Evolutionary conservation across 2,888 invertebrate species (phyloP).

Genomic region (Drosophila suboccidentalis): DNA sequence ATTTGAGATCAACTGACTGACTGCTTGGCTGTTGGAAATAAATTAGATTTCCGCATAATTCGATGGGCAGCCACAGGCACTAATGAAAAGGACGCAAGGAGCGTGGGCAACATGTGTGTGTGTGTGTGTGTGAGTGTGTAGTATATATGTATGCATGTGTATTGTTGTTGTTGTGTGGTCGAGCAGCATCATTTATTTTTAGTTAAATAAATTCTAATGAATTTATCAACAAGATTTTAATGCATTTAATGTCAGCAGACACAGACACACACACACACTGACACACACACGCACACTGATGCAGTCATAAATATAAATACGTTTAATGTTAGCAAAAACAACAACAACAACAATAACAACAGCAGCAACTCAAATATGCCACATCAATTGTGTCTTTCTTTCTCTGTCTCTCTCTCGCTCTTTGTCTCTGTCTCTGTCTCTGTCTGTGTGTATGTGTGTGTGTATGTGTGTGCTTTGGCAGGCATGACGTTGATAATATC

Average conservation of each 20-base stretch:
- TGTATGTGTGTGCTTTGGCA: constrained; percentile 39
- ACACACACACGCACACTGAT: constrained; percentile 9
- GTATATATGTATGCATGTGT: background rate
- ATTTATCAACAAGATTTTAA: constrained; percentile 68
- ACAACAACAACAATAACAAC: constrained; percentile 41
- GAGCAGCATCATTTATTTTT: constrained; percentile 53
- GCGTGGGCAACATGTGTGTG: constrained; percentile 10
- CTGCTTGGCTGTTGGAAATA: constrained; percentile 47
- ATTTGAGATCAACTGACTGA: constrained; percentile 57
- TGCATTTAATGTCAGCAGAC: constrained; percentile 59
- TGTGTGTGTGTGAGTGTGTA: constrained; percentile 4
- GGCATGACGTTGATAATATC: constrained; percentile 84
- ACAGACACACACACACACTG: constrained; percentile 10
- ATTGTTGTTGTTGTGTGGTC: constrained; percentile 18
- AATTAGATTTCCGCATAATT: constrained; percentile 69
- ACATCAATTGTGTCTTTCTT: constrained; percentile 48
- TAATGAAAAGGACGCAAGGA: constrained; percentile 40
- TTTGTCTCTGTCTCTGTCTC: constrained; percentile 24
- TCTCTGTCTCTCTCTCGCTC: constrained; percentile 17
- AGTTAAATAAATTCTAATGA: constrained; percentile 71
- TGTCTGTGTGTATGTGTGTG: constrained; percentile 32
- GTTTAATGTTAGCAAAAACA: constrained; percentile 64
- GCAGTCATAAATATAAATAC: constrained; percentile 64
- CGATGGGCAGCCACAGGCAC: constrained; percentile 65
- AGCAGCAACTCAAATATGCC: constrained; percentile 58